A percentile compares a stretch with the other conserved stretches of the same genome.
phyloP scores from a whole-genome alignment of 1,140 invertebrate species.

The Eurytemora carolleeae region DNA sequence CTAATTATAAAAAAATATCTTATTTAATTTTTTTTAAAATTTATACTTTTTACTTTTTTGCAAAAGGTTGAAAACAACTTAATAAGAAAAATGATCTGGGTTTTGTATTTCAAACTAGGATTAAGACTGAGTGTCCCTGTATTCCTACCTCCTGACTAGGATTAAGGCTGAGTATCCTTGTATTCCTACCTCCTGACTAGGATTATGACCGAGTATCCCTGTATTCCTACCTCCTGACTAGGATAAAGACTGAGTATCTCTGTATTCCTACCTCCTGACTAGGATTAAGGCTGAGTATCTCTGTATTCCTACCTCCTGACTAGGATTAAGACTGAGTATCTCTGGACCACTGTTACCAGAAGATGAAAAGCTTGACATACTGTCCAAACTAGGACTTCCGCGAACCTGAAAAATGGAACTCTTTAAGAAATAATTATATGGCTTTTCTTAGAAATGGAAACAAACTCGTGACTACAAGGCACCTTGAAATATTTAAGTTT shows the following conservation, averaged over 20 bases:
- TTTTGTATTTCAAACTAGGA: background rate
- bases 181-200: no score
- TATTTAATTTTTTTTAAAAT: background rate
- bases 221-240: no score
- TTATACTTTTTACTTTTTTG: background rate
- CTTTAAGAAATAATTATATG: no score
- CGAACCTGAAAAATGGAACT: no score
- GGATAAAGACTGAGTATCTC: background rate
- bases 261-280: background rate
- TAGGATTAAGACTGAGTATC: background rate
- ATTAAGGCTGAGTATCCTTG: no score
- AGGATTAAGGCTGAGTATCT: background rate
- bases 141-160: no score
- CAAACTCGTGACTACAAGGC: no score
- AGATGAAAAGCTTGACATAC: background rate
- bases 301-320: background rate
- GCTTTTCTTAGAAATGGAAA: no score
- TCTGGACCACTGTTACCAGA: background rate
- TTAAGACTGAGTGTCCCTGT: background rate
- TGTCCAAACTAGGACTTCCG: background rate
- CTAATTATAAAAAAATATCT: background rate
- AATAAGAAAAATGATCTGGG: background rate
- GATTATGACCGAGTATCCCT: background rate
- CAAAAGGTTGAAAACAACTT: background rate
- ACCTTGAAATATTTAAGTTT: no score